phyloP scores from a whole-genome alignment of 1,140 invertebrate species.

The Adelges cooleyi region DNA sequence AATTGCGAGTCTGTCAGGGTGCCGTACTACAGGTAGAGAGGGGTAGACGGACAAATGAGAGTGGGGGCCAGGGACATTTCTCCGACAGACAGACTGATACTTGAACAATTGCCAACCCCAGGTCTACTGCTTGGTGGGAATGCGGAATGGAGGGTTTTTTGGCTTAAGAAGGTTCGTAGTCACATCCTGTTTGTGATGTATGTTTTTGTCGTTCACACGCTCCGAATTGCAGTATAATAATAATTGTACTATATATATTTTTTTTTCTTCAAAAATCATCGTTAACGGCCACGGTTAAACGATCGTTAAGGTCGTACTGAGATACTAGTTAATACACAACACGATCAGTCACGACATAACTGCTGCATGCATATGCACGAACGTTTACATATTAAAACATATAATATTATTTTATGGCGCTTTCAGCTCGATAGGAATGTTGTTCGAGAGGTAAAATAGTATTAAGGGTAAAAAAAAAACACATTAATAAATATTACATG shows the following conservation, averaged over 20 bases:
- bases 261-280: not conserved
- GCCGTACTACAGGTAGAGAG: no score
- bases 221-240: not conserved
- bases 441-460: no score
- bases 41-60: no score
- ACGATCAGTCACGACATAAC: no score
- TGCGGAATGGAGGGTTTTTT: not conserved
- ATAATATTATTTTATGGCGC: no score
- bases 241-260: not conserved
- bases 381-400: no score
- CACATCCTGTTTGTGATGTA: constrained; percentile 17
- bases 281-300: not conserved
- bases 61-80: not conserved
- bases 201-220: constrained; percentile 12
- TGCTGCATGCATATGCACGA: no score
- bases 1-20: not conserved
- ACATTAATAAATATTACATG: no score
- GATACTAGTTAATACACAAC: not conserved
- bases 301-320: not conserved
- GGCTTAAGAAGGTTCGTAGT: not conserved
- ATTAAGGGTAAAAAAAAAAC: no score
- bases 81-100: constrained; percentile 10
- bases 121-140: not conserved
- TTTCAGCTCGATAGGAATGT: no score
- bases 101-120: constrained; percentile 22